Base-by-base conservation (phyloP, 2,113 vertebrate genomes). In the Cyprinodon brontotheroides region DNA sequence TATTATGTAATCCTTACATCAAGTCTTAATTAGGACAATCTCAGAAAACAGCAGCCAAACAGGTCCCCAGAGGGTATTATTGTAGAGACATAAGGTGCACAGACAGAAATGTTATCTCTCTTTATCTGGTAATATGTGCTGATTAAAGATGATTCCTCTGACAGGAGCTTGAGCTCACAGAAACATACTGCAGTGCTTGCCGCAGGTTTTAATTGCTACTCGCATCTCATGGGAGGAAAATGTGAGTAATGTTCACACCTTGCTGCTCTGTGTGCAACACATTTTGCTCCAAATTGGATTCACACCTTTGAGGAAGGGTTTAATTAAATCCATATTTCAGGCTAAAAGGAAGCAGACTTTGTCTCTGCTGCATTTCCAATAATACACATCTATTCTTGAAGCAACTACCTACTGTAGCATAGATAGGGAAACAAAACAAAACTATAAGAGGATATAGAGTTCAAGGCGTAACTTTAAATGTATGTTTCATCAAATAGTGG, bases 1-100 rank as follows among this genome's bases (percentile, higher is more conserved):
- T 70, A 85, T 87, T 68, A 83, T 78, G 80, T 68, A 74, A 89
- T 65, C 61, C n/a, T 87, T 89, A 78, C 75, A 85, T 89, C 86
- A 84, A 57, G 65, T 63, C 79, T 83, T 81, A 83, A 89, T 89
- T 81, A 83, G 74, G 75, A 75, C 61, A 74, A 74, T 70, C 29
- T 81, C 65, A 41, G 63, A 68, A 73, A 80, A 64, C n/a, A 1
- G 63, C 62, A 29, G 40, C 61, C 36, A 47, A 74, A 75, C 3
- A 6, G 13, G 53, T 89, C 83, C 86, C 80, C 7, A 62, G 69
- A 64, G 77, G 70, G 60, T 65, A 83, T 59, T 53, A 71, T 63
- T 15, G 57, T 64, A 63, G 60, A 41, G 60, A 77, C 82, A 72
- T 47, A 61, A 38, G 61, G 38, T 60, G 50, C 50, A 57, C n/a